A percentile compares a stretch with the other conserved stretches of the same genome.
phyloP scores from a whole-genome alignment of 2,797 vertebrate species.

The Dendrocincla tyrannina region DNA sequence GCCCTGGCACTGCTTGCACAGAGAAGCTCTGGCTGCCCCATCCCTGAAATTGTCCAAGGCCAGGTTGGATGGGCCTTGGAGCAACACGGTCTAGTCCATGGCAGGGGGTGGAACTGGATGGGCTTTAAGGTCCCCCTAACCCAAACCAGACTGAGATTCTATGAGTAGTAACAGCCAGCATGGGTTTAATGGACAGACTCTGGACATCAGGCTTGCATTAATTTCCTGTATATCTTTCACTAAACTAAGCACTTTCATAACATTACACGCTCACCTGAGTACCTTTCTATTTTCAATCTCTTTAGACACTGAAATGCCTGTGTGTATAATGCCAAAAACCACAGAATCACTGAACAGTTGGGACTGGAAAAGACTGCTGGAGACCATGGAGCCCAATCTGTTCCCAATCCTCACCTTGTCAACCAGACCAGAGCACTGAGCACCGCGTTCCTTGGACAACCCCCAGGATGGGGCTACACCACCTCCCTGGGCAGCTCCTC shows the following conservation, averaged over 20 bases:
- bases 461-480: background rate
- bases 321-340: fast-evolving
- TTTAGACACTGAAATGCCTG: background rate
- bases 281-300: fast-evolving
- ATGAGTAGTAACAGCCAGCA: background rate
- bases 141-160: background rate
- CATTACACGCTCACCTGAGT: background rate
- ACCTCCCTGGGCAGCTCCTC: background rate
- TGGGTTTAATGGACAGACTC: background rate
- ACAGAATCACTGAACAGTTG: background rate
- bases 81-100: too few relatives aligned
- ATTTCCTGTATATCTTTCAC: background rate
- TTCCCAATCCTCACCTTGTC: background rate
- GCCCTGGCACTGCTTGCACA: background rate
- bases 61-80: background rate
- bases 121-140: background rate
- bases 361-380: background rate
- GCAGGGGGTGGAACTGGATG: background rate
- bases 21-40: background rate
- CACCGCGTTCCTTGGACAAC: background rate
- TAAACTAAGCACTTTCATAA: background rate
- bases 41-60: background rate
- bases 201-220: background rate
- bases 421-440: background rate
- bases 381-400: background rate